Evolutionary conservation across 2,888 invertebrate genomes (phyloP), one percentile per base, ranked within the genome.

Genomic region (Strigamia transsilvanica): DNA sequence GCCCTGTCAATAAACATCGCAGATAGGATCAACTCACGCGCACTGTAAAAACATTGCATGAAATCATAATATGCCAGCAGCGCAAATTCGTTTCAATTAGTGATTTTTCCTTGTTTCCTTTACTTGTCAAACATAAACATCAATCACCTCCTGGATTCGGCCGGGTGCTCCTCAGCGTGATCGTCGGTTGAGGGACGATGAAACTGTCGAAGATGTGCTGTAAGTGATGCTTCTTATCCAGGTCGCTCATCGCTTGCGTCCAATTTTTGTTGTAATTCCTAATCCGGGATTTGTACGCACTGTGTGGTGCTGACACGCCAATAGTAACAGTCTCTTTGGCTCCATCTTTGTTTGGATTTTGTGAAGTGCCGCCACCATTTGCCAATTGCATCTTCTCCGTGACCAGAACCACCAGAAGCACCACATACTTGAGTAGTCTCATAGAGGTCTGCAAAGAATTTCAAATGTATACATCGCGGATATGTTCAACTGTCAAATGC

Each of bases 361-460:
- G 46, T 5, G 46, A 46, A 46, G 46, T 13, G n/a, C 46, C 46
- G 12, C 15, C 46, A n/a, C 46, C 46, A n/a, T 13, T 46, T 46
- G 46, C 46, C 46, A 46, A 46, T 46, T 12, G 46, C 46, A 46
- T 46, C 46, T 13, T 46, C 46, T 13, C 46, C 46, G 46, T 46
- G 15, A 46, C 46, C 46, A 46, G 46, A n/a, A 46, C 46, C 46
- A 46, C 46, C 46, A 46, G 15, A 46, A 46, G n/a, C 46, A 46
- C 46, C 46, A 46, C 13, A 46, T 46, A n/a, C 46, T 46, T 46
- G 46, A n/a, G n/a, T 46, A n/a, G 46, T 46, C 13, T 46, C 46
- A 46, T 46, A 46, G 46, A 46, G 46, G 46, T 46, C 46, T 46
- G n/a, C 13, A 46, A 46, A 46, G n/a, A 46, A 46, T n/a, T 46